phyloP scores from a whole-genome alignment of 2,888 invertebrate genomes.

The Cerastoderma edule region DNA sequence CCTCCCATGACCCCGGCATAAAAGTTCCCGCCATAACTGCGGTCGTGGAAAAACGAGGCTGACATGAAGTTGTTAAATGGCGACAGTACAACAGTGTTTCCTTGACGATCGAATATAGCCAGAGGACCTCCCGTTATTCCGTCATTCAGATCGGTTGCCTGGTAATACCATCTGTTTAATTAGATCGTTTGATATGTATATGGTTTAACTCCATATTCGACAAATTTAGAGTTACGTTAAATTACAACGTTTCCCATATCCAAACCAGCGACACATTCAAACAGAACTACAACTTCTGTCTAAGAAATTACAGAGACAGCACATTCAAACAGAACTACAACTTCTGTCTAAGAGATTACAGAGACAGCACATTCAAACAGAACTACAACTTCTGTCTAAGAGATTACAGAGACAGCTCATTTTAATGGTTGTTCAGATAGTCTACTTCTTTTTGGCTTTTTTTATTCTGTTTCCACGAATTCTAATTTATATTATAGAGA shows the following conservation, averaged over 20 bases:
- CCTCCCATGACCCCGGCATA: conserved; percentile 74
- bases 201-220: neutral
- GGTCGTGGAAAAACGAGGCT: conserved; percentile 62
- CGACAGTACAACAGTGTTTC: conserved; percentile 54
- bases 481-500: no score
- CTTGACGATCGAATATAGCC: conserved; percentile 61
- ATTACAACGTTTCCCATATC: neutral
- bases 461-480: no score
- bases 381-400: neutral
- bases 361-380: neutral
- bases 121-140: conserved; percentile 65
- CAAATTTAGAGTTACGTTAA: neutral
- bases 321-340: neutral
- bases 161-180: conserved; percentile 39
- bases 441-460: no score
- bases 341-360: neutral
- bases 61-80: conserved; percentile 66
- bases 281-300: neutral
- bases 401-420: neutral
- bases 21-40: conserved; percentile 30
- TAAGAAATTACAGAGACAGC: neutral
- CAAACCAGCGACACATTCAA: neutral
- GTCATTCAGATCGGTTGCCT: conserved; percentile 44
- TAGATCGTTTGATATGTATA: neutral
- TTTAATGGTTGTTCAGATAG: no score